Evolutionary conservation across 30 jellyfish, hydroid and myxozoan genomes (phyloP).

Genomic region (Aurelia sp.): DNA sequence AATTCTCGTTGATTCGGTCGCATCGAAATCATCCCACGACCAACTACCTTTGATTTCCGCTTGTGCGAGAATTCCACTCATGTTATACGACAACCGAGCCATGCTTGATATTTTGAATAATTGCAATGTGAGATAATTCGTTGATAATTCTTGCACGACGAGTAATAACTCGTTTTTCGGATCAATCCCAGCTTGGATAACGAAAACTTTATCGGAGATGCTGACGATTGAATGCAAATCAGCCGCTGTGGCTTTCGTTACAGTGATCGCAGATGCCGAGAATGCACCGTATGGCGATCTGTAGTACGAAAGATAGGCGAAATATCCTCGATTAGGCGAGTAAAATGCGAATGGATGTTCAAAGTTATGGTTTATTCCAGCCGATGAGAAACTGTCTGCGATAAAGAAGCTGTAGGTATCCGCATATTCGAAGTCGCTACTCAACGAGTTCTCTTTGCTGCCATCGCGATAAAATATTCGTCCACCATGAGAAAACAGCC

Average conservation of each 20-base stretch:
- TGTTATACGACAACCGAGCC: slow-evolving; percentile 91
- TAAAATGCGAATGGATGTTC: slow-evolving; percentile 99
- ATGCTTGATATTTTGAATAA: slow-evolving; percentile 86
- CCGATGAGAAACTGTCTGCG: slow-evolving; percentile 97
- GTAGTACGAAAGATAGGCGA: slow-evolving; percentile 94
- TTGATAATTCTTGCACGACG: slow-evolving; percentile 91
- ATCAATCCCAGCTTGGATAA: slow-evolving; percentile 97
- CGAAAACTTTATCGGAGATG: slow-evolving; percentile 90
- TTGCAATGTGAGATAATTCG: slow-evolving; percentile 87
- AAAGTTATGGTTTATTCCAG: slow-evolving; percentile 92
- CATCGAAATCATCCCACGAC: slow-evolving; percentile 98
- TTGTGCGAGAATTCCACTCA: slow-evolving; percentile 95
- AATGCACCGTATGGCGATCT: slow-evolving; percentile 99
- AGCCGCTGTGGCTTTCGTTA: slow-evolving; percentile 85
- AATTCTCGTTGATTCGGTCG: slow-evolving; percentile 94
- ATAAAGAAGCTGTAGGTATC: slow-evolving; percentile 94
- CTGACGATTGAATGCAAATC: slow-evolving; percentile 93
- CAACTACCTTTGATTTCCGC: slow-evolving; percentile 99
- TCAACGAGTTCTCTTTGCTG: slow-evolving; percentile 89
- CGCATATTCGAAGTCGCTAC: slow-evolving; percentile 96
- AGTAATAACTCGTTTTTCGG: slow-evolving; percentile 86
- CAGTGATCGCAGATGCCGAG: slow-evolving; percentile 98
- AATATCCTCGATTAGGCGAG: slow-evolving; percentile 90
- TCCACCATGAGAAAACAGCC: slow-evolving; percentile 99
- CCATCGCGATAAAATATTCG: slow-evolving; percentile 96